These are phyloP conservation scores for Poeciliopsis turneri DNA, from an alignment of 2,797 vertebrate genomes.

Conservation along the genomic window DNA sequence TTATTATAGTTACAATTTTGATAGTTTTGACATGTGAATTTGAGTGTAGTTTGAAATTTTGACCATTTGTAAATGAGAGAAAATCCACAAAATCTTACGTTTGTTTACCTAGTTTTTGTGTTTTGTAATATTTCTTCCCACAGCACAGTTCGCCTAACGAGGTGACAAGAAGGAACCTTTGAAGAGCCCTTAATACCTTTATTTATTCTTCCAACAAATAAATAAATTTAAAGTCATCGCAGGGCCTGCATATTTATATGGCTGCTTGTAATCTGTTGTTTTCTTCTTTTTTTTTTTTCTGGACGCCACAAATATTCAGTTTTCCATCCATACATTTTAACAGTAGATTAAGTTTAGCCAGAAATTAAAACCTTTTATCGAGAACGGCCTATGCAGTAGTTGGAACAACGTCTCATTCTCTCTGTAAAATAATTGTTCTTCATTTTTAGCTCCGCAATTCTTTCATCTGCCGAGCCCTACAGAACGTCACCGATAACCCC, in stretches of 20 bases:
- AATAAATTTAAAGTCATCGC: background rate
- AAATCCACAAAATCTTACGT: background rate
- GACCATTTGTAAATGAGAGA: background rate
- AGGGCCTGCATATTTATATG: background rate
- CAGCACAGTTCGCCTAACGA: background rate
- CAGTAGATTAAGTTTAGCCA: background rate
- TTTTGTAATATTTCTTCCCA: background rate
- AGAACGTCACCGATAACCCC: conserved; percentile 46
- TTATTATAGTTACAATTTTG: background rate
- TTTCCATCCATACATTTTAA: background rate
- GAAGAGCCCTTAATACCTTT: background rate
- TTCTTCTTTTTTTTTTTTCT: background rate
- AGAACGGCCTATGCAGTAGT: background rate
- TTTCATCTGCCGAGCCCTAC: conserved; percentile 35
- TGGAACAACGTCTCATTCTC: conserved; percentile 21
- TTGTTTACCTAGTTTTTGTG: background rate
- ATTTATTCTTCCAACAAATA: background rate
- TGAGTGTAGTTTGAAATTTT: background rate
- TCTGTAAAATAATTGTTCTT: conserved; percentile 28
- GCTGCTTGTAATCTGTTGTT: background rate
- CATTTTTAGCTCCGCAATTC: background rate
- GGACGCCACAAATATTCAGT: background rate
- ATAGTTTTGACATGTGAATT: background rate
- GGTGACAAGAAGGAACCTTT: background rate
- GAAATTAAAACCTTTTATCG: background rate